Evolutionary conservation across 2,888 invertebrate species (phyloP), one percentile per base, ranked within the genome.

Genomic region (Cheilosia variabilis): DNA sequence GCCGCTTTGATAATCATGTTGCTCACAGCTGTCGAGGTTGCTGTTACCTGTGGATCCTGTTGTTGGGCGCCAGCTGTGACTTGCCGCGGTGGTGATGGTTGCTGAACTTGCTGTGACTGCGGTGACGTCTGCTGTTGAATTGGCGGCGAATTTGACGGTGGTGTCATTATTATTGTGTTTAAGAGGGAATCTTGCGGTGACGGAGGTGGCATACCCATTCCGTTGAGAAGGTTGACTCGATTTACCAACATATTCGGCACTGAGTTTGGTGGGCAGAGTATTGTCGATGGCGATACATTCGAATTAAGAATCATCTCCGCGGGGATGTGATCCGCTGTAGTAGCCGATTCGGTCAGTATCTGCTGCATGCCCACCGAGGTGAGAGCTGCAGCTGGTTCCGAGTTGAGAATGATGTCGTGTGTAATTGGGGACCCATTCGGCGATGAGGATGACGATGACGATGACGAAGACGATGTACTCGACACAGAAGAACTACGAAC

Each of bases 1-100:
- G 95, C 95, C 6, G 96, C 96, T 90, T 95, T 95, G 69, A 96
- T 93, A 55, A 96, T 94, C 94, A 96, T 95, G n/a, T 95, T 95
- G 83, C 92, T 91, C 88, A 96, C 96, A 88, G 91, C 91, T 15
- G 91, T 91, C 1, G 92, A 90, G 1, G 92, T 90, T 27, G 91
- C 89, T 0, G 91, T 89, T 31, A 91, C 92, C 37, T 91, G 91
- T 0, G 90, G 89, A 41, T 91, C 91, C 75, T 90, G 80, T 2
- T 87, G 89, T 24, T 89, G 88, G 0, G 89, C 88, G 15, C 58
- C 63, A 10, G 58, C 24, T 10, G 52, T 17, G 9, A 10, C 58
- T 71, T 87, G 82, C 3, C 90, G 89, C 4, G 89, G 89, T 0
- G 91, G 75, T 15, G 87, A 72, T 50, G 88, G 87, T 55, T 88